Evolutionary conservation across 2,888 invertebrate species (phyloP).

Genomic region (Heteropelma amictum): DNA sequence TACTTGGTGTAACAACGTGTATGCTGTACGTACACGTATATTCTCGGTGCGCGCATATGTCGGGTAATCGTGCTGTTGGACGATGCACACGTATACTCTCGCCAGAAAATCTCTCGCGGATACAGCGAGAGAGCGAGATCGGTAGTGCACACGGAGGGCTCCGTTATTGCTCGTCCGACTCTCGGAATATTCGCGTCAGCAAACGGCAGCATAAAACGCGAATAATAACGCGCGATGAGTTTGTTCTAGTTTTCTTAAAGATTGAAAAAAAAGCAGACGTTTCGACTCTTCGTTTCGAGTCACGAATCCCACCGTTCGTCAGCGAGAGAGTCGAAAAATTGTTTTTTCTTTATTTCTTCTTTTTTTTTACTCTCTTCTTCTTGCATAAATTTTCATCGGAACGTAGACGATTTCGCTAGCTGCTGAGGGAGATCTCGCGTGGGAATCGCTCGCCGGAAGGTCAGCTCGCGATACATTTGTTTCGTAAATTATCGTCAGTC

Average conservation of each 20-base stretch:
- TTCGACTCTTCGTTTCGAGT: slow-evolving; percentile 12
- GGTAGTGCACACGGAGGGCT: slow-evolving; percentile 10
- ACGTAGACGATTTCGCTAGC: slow-evolving; percentile 16
- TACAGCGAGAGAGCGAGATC: slow-evolving; percentile 36
- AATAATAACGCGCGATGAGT: slow-evolving; percentile 38
- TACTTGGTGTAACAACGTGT: slow-evolving; percentile 1
- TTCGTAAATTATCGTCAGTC: not conserved
- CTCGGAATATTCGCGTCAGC: slow-evolving; percentile 28
- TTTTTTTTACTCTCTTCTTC: no score
- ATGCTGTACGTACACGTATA: not conserved
- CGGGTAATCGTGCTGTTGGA: no score
- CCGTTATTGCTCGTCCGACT: slow-evolving; percentile 53
- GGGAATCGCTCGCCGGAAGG: no score
- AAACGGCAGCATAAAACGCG: not conserved
- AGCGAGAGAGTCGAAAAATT: slow-evolving; percentile 6
- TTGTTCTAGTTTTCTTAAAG: slow-evolving; percentile 17
- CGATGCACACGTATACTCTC: no score
- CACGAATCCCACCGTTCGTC: slow-evolving; percentile 26
- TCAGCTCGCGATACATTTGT: slow-evolving; percentile 19
- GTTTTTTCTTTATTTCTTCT: not conserved
- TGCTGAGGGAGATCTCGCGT: not conserved
- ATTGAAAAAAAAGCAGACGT: no score
- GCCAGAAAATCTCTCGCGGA: slow-evolving; percentile 13
- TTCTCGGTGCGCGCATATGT: no score
- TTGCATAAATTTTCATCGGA: slow-evolving; percentile 38